phyloP scores from a whole-genome alignment of 2,888 invertebrate genomes.

The Macrophya alboannulata region DNA sequence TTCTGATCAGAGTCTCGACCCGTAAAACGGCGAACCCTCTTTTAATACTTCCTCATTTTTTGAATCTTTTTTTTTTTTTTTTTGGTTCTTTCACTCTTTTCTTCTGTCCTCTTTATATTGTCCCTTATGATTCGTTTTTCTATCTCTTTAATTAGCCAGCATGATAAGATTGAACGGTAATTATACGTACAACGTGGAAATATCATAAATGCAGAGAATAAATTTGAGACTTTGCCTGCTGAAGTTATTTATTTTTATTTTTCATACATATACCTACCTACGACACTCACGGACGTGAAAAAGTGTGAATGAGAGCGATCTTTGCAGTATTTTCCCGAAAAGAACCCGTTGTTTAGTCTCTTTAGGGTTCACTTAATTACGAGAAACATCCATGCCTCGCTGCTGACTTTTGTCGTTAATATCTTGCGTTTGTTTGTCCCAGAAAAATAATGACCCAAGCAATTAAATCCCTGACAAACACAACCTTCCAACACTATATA shows the following conservation, averaged over 20 bases:
- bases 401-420: constrained; percentile 6
- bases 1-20: neutral
- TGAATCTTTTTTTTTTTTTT: neutral
- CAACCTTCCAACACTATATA: neutral
- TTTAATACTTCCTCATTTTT: too few species aligned
- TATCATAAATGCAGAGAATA: neutral
- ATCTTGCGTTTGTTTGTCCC: constrained; percentile 16
- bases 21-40: neutral
- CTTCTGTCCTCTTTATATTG: neutral
- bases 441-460: constrained; percentile 32
- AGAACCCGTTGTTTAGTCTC: constrained; percentile 23
- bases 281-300: neutral
- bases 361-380: neutral
- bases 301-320: neutral
- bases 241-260: neutral
- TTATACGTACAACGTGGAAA: neutral
- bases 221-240: neutral
- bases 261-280: neutral
- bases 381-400: neutral
- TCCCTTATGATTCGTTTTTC: too few species aligned
- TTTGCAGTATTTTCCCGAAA: neutral
- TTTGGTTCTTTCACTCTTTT: neutral
- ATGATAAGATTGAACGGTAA: too few species aligned
- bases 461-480: constrained; percentile 18
- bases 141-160: neutral